Base-by-base conservation (phyloP, 2,113 vertebrate species). In the Muntiacus muntjak region DNA sequence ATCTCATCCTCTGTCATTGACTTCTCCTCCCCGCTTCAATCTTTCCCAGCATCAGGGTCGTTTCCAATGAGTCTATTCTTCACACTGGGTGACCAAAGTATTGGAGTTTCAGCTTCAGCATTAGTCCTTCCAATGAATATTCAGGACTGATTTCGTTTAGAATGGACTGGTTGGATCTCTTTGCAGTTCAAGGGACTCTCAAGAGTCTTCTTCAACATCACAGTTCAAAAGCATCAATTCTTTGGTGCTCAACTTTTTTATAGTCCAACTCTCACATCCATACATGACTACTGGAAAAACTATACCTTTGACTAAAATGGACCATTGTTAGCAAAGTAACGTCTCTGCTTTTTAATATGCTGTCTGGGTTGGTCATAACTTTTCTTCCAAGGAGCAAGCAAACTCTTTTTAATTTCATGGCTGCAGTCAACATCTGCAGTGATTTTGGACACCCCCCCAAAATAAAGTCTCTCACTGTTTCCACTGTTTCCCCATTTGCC, bases 11-110 rank as follows among this genome's bases (percentile, higher is more conserved):
- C 10, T 71, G n/a, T 36, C 4, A 1, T 23, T 40, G n/a, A 23
- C n/a, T 71, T 40, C 36, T 12, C n/a, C 10, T 12, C n/a, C 2
- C 1, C 0, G 10, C 19, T 12, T 23, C 67, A 71, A 40, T 71
- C n/a, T 71, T 71, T 71, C 67, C 2, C n/a, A 71, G 67, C 19
- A 40, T 71, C n/a, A 6, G n/a, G n/a, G 17, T 23, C 67, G 23
- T 71, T 71, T 71, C 33, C 67, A 36, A 3, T 71, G n/a, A 71
- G 10, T 71, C 67, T 6, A 10, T 36, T 40, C 19, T 71, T 71
- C 2, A 40, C n/a, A 40, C n/a, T 5, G 4, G n/a, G 5, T 12
- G 10, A n/a, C n/a, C n/a, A 23, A 71, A 71, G n/a, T 40, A 71
- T 40, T 71, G 67, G 2, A 23, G 2, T 71, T 71, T 10, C n/a